Conservation (phyloP, 1,140 invertebrate genomes). For the Helicoverpa zea region DNA sequence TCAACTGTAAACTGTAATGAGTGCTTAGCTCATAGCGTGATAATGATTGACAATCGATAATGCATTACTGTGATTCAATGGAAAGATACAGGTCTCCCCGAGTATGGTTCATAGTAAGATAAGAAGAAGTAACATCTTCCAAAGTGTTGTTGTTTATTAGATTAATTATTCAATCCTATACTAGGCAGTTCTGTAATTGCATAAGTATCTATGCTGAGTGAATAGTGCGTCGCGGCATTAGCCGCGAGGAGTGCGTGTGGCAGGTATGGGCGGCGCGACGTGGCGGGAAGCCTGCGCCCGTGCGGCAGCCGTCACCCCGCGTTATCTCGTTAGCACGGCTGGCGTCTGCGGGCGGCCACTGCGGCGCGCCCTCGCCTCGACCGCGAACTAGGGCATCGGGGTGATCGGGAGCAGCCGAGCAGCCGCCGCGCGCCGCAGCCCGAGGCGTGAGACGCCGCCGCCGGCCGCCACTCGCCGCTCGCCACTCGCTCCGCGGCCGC, state of each 20-base stretch:
- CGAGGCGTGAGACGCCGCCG: slow-evolving; percentile 48
- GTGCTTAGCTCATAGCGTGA: too few relatives aligned
- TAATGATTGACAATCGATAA: too few relatives aligned
- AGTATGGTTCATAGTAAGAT: too few relatives aligned
- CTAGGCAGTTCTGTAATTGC: background rate
- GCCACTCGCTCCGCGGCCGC: slow-evolving; percentile 52
- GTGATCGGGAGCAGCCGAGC: slow-evolving; percentile 47
- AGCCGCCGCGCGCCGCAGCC: slow-evolving; percentile 50
- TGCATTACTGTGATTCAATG: too few relatives aligned
- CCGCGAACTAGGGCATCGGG: slow-evolving; percentile 61
- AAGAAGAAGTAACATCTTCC: too few relatives aligned
- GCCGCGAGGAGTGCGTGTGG: slow-evolving; percentile 21
- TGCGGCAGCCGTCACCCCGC: slow-evolving; percentile 32
- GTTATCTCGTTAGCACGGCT: slow-evolving; percentile 57
- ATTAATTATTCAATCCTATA: background rate
- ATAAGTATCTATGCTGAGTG: slow-evolving; percentile 31
- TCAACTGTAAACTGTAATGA: too few relatives aligned
- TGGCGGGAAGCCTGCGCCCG: slow-evolving; percentile 50
- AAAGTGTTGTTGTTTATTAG: too few relatives aligned
- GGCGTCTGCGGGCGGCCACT: slow-evolving; percentile 64
- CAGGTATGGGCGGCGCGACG: slow-evolving; percentile 21
- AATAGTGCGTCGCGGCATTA: slow-evolving; percentile 34
- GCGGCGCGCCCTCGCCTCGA: slow-evolving; percentile 67
- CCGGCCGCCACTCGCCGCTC: slow-evolving; percentile 66
- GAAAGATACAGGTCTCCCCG: too few relatives aligned